Percentiles rank a stretch among this genome's conserved stretches.
phyloP scores from a whole-genome alignment of 2,113 vertebrate genomes.

The Phrynosoma platyrhinos region DNA sequence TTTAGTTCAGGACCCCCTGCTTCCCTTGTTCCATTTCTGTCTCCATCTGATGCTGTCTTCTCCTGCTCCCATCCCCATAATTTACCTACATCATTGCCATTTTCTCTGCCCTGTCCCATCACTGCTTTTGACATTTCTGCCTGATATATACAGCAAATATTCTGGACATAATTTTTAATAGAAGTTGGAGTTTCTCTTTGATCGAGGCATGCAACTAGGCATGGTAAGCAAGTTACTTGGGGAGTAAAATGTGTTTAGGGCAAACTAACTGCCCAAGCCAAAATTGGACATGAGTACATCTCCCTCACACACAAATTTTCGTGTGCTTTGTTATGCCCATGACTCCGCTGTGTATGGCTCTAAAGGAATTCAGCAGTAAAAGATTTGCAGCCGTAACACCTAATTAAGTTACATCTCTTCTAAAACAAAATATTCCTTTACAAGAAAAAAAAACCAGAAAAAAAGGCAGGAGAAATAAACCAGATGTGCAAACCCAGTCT shows the following conservation, averaged over 20 bases:
- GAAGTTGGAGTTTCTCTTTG: not conserved
- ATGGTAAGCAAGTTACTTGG: not conserved
- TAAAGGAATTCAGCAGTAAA: slow-evolving; percentile 66
- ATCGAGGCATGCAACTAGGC: not conserved
- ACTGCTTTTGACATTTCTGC: too few species aligned
- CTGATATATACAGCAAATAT: not conserved
- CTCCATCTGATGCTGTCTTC: not conserved
- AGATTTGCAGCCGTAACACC: slow-evolving; percentile 68
- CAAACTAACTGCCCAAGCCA: not conserved
- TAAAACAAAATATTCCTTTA: slow-evolving; percentile 65
- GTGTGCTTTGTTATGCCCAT: slow-evolving; percentile 10
- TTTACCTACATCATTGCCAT: not conserved
- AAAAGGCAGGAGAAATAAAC: slow-evolving; percentile 55
- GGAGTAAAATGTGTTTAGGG: not conserved
- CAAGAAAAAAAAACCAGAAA: not conserved
- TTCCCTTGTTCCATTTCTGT: not conserved
- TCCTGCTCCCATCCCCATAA: not conserved
- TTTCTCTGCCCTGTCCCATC: not conserved
- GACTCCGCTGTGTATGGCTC: slow-evolving; percentile 19
- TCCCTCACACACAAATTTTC: not conserved
- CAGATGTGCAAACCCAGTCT: slow-evolving; percentile 59
- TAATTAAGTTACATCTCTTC: slow-evolving; percentile 72
- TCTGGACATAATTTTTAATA: not conserved
- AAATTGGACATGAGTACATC: slow-evolving; percentile 33
- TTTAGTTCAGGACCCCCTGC: not conserved